Evolutionary conservation across 1,140 invertebrate genomes (phyloP), one percentile per base, ranked within the genome.

Genomic region (Sycophila sp.): DNA sequence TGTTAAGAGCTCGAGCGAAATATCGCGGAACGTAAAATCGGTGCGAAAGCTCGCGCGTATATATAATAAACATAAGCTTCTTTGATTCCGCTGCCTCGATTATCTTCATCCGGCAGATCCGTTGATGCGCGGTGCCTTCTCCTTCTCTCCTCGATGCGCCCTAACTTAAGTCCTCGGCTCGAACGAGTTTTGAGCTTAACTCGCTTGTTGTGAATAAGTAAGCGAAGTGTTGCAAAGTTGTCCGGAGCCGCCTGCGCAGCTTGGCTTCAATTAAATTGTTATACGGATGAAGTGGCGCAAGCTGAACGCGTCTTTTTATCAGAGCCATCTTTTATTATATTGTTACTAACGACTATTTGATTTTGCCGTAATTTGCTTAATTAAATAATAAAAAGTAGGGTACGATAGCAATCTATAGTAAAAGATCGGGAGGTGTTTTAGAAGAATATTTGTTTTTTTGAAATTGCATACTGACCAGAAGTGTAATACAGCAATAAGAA

Each of bases 181-280:
- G 78, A 82, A 79, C 76, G 79, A 83, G 81, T 77, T 80, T 77
- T 77, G 24, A 76, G 83, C 81, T 83, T 83, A 84, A 84, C 80
- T 84, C 78, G 77, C 30, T 83, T 83, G 83, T 82, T 82, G 83
- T 81, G 81, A 84, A 84, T 84, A 84, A 84, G 82, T 84, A 83
- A 84, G 83, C 77, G 78, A 84, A 84, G 82, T 84, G 83, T 83
- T 84, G 82, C 81, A 77, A 84, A 84, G 83, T 84, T 84, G 79
- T 75, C 4, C 36, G 70, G 68, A 62, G 67, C 55, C 73, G 67
- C 73, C 69, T 56, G 56, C 24, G 13, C 22, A n/a, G 55, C 32
- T 40, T 63, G 76, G 74, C 78, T 81, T 77, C 80, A 83, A 84
- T 84, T 84, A 84, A 84, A 84, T 83, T 83, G 83, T 83, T 84